Percentiles rank a stretch among this genome's conserved stretches.
Evolutionary conservation across 2,797 vertebrate genomes (phyloP).

Genomic region (Thamnophis elegans): DNA sequence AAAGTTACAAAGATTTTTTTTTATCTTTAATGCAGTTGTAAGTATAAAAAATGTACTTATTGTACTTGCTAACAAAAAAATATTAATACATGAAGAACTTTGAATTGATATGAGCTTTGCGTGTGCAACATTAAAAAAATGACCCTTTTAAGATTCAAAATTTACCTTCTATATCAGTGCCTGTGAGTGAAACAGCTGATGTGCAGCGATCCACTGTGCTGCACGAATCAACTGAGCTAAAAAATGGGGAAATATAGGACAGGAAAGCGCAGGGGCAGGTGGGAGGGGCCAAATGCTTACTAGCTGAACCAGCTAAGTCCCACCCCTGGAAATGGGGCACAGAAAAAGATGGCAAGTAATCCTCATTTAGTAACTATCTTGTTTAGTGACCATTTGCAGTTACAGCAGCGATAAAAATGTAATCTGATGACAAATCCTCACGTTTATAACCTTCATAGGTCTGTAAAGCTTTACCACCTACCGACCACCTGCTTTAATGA

Average conservation of each 20-base stretch:
- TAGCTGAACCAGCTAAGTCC: too few species aligned
- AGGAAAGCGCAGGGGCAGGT: too few species aligned
- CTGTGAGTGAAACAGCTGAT: too few species aligned
- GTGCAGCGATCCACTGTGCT: too few species aligned
- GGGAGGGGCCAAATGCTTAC: too few species aligned
- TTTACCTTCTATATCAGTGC: too few species aligned
- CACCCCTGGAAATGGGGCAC: too few species aligned
- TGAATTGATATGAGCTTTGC: background rate
- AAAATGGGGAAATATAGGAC: too few species aligned
- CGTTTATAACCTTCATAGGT: background rate
- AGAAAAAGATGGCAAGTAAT: background rate
- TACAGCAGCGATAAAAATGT: background rate
- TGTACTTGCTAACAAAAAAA: background rate
- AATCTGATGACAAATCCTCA: background rate
- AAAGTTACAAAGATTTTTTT: background rate
- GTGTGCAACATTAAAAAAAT: too few species aligned
- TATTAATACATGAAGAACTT: background rate
- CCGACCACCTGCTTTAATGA: background rate
- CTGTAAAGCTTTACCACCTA: background rate
- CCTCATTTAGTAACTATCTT: background rate
- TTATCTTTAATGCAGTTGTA: background rate
- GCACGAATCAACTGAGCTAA: too few species aligned
- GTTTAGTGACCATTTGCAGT: background rate
- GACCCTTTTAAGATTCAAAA: too few species aligned
- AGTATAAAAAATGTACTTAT: background rate